Evolutionary conservation across 2,888 invertebrate genomes (phyloP).

Genomic region (Eupithecia insigniata): DNA sequence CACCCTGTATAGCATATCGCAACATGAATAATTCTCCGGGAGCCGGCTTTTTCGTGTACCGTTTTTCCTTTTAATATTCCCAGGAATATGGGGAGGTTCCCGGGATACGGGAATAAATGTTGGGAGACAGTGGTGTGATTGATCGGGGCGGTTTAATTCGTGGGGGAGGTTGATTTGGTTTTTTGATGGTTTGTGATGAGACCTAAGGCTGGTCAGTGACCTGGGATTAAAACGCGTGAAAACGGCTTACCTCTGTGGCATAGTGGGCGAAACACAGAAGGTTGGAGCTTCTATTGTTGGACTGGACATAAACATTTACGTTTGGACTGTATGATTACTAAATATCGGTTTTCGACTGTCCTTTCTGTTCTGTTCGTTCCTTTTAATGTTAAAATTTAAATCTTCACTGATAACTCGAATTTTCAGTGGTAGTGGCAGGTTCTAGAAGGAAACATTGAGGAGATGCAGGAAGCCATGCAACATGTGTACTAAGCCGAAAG

Average conservation of each 20-base stretch:
- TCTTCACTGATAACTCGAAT: too few relatives aligned
- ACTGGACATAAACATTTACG: neutral
- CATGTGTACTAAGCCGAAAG: too few relatives aligned
- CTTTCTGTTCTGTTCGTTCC: too few relatives aligned
- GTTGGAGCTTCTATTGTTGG: neutral
- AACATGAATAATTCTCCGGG: constrained; percentile 66
- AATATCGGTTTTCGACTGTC: too few relatives aligned
- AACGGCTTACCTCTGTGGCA: neutral
- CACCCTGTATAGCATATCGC: constrained; percentile 42
- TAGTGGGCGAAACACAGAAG: neutral
- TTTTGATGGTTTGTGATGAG: constrained; percentile 7
- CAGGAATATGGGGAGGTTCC: constrained; percentile 37
- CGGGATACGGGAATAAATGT: constrained; percentile 68
- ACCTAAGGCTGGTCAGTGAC: neutral
- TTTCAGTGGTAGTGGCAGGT: too few relatives aligned
- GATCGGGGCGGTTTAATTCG: constrained; percentile 69
- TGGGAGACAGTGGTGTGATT: constrained; percentile 75
- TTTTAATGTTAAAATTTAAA: too few relatives aligned
- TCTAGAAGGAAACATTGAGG: too few relatives aligned
- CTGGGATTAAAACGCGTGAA: constrained; percentile 1
- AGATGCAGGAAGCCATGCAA: too few relatives aligned
- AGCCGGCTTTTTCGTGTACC: constrained; percentile 54
- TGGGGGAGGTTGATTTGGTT: constrained; percentile 22
- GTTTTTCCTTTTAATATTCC: constrained; percentile 76
- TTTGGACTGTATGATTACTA: neutral